Conservation (phyloP, 2,888 invertebrate genomes). For the Apotomis capreana region DNA sequence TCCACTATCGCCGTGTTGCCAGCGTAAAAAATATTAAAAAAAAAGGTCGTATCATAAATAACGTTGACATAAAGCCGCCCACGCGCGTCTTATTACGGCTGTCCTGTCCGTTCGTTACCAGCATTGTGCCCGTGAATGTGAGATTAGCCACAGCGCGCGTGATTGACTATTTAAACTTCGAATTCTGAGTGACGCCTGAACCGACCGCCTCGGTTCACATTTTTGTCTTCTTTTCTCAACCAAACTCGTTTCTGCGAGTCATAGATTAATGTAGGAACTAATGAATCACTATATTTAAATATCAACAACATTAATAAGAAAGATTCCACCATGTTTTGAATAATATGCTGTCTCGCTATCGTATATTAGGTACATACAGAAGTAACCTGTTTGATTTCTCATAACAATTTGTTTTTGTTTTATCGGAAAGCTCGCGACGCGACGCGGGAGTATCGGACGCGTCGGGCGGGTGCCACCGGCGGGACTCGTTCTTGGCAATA, state of each 20-base stretch:
- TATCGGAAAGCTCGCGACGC: slow-evolving; percentile 37
- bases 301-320: slow-evolving; percentile 38
- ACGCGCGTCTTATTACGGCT: slow-evolving; percentile 81
- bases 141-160: slow-evolving; percentile 81
- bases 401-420: slow-evolving; percentile 42
- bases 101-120: slow-evolving; percentile 81
- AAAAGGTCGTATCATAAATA: slow-evolving; percentile 78
- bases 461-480: slow-evolving; percentile 46
- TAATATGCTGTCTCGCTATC: slow-evolving; percentile 37
- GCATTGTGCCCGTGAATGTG: slow-evolving; percentile 78
- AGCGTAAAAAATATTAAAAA: slow-evolving; percentile 64
- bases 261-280: slow-evolving; percentile 37
- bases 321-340: slow-evolving; percentile 33
- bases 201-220: slow-evolving; percentile 44
- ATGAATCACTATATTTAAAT: slow-evolving; percentile 38
- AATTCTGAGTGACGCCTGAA: slow-evolving; percentile 71
- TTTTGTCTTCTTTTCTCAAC: slow-evolving; percentile 34
- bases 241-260: slow-evolving; percentile 39
- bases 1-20: slow-evolving; percentile 53
- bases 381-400: slow-evolving; percentile 42
- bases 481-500: slow-evolving; percentile 76
- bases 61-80: slow-evolving; percentile 81
- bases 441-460: slow-evolving; percentile 33
- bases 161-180: slow-evolving; percentile 81
- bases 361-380: slow-evolving; percentile 35